Base-by-base conservation (phyloP, 2,113 vertebrate genomes). In the Mus pahari region DNA sequence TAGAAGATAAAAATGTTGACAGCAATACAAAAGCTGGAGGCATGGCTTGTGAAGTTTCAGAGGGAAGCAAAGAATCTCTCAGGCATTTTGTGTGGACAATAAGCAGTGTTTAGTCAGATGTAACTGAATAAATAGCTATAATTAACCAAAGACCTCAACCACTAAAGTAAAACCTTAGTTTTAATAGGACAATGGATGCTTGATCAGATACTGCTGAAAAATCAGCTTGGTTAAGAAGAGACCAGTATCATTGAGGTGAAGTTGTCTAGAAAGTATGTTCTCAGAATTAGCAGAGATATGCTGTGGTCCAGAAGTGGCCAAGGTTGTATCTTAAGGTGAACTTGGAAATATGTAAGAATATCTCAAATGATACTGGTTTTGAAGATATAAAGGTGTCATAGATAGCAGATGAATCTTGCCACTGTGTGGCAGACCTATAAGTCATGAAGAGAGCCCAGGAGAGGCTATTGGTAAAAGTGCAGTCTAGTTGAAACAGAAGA, bases 351-450 rank as follows among this genome's bases (percentile, higher is more conserved):
- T 81, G 17, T 13, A 55, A 79, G 50, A 81, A 1, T 13, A 4
- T 50, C 48, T 81, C 20, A 81, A 24, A 9, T 58, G 53, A 58
- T 81, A n/a, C 20, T 81, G 53, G 53, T n/a, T 58, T 58, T 58
- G 78, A 58, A n/a, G 19, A 10, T 24, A 13, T 81, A 53, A 55
- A 78, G 75, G 48, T 3, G 48, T 78, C 75, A 53, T 53, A 16
- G 31, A 50, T 1, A 81, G 10, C 53, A n/a, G 33, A 1, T 81
- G 53, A 53, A 22, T 19, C 50, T 58, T 58, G 50, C 36, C 50
- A n/a, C 33, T n/a, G 0, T 55, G 33, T 3, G 5, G 10, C 20
- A 55, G 19, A 20, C 0, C 17, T 55, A 33, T 1, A 55, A 3
- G 20, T 20, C 19, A 36, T 81, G 19, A 81, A 13, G 5, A 7